Percentiles rank a stretch among this genome's conserved stretches.
phyloP scores from a whole-genome alignment of 2,113 vertebrate species.

The Anguilla rostrata region DNA sequence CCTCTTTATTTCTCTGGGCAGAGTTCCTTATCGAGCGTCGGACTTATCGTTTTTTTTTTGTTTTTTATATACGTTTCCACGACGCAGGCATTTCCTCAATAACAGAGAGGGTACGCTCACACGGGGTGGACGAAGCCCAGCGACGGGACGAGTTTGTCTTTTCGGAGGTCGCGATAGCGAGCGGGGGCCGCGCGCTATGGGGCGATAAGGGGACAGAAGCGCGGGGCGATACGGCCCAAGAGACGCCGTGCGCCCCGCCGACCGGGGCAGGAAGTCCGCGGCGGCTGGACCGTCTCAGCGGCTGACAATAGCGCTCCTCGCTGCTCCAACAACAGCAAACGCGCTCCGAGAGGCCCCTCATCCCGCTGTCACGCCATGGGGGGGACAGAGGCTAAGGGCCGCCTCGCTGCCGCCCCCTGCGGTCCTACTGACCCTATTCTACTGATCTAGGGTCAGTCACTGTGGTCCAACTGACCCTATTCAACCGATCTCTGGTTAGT shows the following conservation, averaged over 20 bases:
- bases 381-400: neutral
- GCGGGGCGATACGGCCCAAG: slow-evolving; percentile 38
- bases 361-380: neutral
- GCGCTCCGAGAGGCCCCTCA: neutral
- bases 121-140: slow-evolving; percentile 33
- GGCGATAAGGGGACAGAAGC: slow-evolving; percentile 38
- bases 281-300: slow-evolving; percentile 53
- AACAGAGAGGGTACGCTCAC: slow-evolving; percentile 63
- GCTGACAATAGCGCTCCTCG: slow-evolving; percentile 31
- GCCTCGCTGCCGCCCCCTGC: neutral
- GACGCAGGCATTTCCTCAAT: slow-evolving; percentile 68
- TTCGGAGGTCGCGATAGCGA: slow-evolving; percentile 49
- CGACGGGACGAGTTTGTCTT: slow-evolving; percentile 28
- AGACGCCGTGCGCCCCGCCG: slow-evolving; percentile 42
- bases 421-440: neutral
- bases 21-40: slow-evolving; percentile 56
- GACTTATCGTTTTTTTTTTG: slow-evolving; percentile 60
- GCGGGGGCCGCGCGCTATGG: slow-evolving; percentile 41
- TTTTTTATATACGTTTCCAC: slow-evolving; percentile 66
- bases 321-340: slow-evolving; percentile 39
- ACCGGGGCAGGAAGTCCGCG: slow-evolving; percentile 51
- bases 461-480: too few species aligned
- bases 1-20: slow-evolving; percentile 40
- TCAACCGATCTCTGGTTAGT: too few species aligned
- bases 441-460: neutral